These are phyloP conservation scores for Aegotheles bennettii DNA, from an alignment of 2,113 vertebrate species.

Conservation along the genomic window DNA sequence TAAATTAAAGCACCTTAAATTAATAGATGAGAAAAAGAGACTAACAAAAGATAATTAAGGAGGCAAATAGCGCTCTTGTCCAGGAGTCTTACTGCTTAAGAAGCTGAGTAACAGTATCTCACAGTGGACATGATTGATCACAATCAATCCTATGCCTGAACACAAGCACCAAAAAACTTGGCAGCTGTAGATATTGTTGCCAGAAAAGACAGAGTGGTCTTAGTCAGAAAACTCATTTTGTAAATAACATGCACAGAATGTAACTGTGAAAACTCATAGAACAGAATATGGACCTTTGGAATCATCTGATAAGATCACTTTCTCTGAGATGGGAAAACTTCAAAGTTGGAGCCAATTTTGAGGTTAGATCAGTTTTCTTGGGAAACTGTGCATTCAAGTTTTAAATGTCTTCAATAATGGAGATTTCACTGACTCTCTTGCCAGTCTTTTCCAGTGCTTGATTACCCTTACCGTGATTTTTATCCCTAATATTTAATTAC, in stretches of 20 bases:
- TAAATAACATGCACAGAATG: neutral
- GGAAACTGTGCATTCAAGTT: neutral
- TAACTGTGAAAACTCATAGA: neutral
- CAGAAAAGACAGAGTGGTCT: neutral
- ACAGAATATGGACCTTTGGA: neutral
- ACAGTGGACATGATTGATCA: neutral
- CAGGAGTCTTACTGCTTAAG: neutral
- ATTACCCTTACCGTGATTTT: neutral
- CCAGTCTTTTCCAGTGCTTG: neutral
- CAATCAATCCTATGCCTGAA: neutral
- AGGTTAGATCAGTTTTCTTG: neutral
- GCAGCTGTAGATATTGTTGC: neutral
- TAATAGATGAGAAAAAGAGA: neutral
- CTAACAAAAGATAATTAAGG: neutral
- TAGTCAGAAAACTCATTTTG: neutral
- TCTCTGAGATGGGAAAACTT: neutral
- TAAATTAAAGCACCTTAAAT: neutral
- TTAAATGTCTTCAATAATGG: neutral
- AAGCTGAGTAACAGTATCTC: neutral
- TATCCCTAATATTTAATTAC: neutral
- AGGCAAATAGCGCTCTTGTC: neutral
- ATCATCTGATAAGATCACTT: neutral
- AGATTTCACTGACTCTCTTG: neutral
- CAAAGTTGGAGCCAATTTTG: neutral
- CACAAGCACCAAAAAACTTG: neutral